Conservation (phyloP, 2,113 vertebrate species). For the Phocoena sinus region DNA sequence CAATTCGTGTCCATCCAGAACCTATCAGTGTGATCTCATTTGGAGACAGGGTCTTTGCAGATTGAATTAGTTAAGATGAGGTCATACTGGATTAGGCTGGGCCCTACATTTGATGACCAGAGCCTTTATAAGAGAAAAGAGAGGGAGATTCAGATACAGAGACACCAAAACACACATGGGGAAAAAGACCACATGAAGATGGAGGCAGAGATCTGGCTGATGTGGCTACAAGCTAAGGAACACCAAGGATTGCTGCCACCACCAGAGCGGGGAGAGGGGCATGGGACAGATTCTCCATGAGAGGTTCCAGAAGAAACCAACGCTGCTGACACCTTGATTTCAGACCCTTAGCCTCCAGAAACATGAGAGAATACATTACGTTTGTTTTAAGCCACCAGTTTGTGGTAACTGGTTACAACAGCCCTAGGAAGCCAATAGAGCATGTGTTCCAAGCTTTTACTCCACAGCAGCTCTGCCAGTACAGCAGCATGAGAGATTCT, state of each 20-base stretch:
- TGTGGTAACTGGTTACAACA: neutral
- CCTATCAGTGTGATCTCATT: neutral
- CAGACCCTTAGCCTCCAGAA: neutral
- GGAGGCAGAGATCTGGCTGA: neutral
- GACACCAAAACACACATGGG: neutral
- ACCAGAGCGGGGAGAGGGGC: too few relatives aligned
- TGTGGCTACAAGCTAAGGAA: neutral
- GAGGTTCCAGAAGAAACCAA: neutral
- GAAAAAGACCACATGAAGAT: fast-evolving
- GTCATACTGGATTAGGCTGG: neutral
- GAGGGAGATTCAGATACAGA: neutral
- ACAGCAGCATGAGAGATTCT: neutral
- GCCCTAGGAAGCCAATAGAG: neutral
- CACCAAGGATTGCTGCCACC: fast-evolving
- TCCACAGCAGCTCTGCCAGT: neutral
- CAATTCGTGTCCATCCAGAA: neutral
- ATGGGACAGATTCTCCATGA: neutral
- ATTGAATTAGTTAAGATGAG: neutral
- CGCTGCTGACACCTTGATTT: neutral
- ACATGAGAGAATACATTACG: neutral
- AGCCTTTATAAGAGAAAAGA: neutral
- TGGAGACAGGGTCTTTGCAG: neutral
- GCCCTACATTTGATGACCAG: neutral
- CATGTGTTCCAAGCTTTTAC: neutral
- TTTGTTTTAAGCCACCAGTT: neutral